Conservation (phyloP, 35 echinoderm and acorn worm genomes). For the Apostichopus californicus region DNA sequence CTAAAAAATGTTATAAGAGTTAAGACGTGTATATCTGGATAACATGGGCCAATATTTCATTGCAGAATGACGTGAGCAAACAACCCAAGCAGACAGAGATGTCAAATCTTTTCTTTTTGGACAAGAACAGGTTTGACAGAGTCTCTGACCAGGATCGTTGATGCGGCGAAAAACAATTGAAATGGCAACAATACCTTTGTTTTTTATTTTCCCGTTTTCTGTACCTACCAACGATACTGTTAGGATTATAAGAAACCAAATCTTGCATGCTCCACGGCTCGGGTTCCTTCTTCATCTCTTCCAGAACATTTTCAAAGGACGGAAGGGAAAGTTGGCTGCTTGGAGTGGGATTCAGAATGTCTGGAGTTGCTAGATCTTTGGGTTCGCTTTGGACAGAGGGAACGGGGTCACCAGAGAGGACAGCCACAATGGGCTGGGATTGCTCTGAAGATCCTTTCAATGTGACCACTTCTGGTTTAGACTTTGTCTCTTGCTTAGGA, state of each 20-base stretch:
- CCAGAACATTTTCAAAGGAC: neutral
- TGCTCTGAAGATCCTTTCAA: neutral
- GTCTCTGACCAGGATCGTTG: neutral
- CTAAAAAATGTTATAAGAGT: too few relatives aligned
- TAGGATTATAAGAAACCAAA: conserved; percentile 43
- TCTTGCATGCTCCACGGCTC: conserved; percentile 34
- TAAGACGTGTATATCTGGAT: too few relatives aligned
- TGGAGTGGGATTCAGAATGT: neutral
- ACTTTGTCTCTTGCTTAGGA: too few relatives aligned
- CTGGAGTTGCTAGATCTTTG: neutral
- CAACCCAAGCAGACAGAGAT: too few relatives aligned
- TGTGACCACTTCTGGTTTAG: neutral
- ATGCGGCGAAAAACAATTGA: neutral
- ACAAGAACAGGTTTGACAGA: neutral
- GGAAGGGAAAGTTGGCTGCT: neutral
- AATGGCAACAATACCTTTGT: neutral
- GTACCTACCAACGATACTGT: conserved; percentile 39
- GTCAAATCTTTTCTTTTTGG: neutral
- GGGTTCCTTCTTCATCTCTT: conserved; percentile 25
- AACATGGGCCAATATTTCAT: too few relatives aligned
- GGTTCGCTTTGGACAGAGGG: neutral
- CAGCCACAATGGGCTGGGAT: neutral
- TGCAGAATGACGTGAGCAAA: too few relatives aligned
- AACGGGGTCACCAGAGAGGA: neutral
- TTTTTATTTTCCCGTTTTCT: neutral